A percentile compares a stretch with the other conserved stretches of the same genome.
phyloP scores from a whole-genome alignment of 2,888 invertebrate species.

The Troides aeacus region DNA sequence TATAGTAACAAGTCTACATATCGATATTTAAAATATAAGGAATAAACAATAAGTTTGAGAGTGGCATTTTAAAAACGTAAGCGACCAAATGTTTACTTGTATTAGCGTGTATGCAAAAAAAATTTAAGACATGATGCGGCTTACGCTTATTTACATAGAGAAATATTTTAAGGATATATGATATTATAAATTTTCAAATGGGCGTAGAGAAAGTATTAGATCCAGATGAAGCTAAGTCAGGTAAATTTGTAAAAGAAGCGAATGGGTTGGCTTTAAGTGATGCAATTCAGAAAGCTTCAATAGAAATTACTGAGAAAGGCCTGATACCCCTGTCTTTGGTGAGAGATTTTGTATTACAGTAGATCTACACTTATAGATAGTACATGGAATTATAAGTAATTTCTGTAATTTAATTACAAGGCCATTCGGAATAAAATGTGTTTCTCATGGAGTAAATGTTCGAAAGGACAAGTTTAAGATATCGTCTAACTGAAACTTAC shows the following conservation, averaged over 20 bases:
- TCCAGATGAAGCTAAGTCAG: slow-evolving; percentile 76
- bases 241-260: slow-evolving; percentile 79
- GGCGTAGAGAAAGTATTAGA: slow-evolving; percentile 48
- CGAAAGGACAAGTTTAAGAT: too few relatives aligned
- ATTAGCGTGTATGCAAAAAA: too few relatives aligned
- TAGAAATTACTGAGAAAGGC: slow-evolving; percentile 92
- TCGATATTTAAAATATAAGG: slow-evolving; percentile 91
- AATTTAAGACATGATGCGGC: too few relatives aligned
- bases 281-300: slow-evolving; percentile 89
- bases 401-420: too few relatives aligned
- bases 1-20: slow-evolving; percentile 82
- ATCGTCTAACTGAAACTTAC: too few relatives aligned
- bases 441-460: too few relatives aligned
- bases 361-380: too few relatives aligned
- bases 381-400: too few relatives aligned
- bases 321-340: slow-evolving; percentile 73
- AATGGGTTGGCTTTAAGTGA: slow-evolving; percentile 79
- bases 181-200: slow-evolving; percentile 30
- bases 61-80: slow-evolving; percentile 80
- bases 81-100: slow-evolving; percentile 29
- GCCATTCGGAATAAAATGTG: too few relatives aligned
- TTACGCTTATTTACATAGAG: too few relatives aligned
- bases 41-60: slow-evolving; percentile 83
- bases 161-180: too few relatives aligned
- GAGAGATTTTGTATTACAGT: background rate